These are phyloP conservation scores for Xiphorhynchus erythropygius DNA, from an alignment of 2,797 vertebrate genomes.

Conservation along the genomic window DNA sequence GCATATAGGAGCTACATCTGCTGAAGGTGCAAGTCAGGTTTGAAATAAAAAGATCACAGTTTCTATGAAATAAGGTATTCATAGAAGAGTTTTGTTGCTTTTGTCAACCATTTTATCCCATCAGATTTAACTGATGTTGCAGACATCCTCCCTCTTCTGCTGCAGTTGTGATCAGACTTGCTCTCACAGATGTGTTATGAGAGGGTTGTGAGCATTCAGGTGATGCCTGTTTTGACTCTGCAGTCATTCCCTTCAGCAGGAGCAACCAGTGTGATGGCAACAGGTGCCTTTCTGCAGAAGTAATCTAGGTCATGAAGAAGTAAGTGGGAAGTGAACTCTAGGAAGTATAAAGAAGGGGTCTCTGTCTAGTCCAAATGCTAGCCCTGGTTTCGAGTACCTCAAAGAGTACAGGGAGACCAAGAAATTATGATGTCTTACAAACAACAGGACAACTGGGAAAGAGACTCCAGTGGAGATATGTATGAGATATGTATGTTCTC, in stretches of 20 bases:
- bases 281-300: neutral
- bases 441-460: neutral
- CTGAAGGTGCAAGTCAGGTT: neutral
- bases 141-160: neutral
- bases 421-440: neutral
- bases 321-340: neutral
- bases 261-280: neutral
- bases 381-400: neutral
- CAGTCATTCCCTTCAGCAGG: neutral
- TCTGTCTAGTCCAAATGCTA: neutral
- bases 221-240: neutral
- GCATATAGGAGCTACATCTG: neutral
- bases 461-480: neutral
- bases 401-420: neutral
- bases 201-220: neutral
- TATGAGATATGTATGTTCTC: accelerated
- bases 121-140: neutral
- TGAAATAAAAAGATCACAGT: neutral
- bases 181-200: neutral
- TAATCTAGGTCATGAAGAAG: neutral
- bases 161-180: neutral
- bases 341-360: neutral
- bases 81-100: neutral
- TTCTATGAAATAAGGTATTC: neutral
- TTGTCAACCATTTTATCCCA: neutral